phyloP scores from a whole-genome alignment of 2,888 invertebrate species.

The Biston betularia region DNA sequence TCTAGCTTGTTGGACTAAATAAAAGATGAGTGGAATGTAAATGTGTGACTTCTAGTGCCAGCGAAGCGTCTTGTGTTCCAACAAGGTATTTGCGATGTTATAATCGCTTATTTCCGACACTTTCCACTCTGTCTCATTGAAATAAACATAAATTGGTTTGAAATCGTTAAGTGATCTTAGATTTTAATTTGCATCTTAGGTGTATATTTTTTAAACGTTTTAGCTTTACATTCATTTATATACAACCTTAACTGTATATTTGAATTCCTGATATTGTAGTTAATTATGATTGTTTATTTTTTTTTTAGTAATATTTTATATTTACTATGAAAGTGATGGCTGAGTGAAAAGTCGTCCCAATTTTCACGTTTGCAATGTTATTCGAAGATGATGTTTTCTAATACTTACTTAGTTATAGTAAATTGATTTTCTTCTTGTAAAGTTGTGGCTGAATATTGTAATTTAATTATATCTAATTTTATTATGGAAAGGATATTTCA shows the following conservation, averaged over 20 bases:
- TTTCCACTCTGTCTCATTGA: no score
- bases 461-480: conserved; percentile 54
- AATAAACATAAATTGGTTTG: no score
- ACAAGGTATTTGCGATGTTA: no score
- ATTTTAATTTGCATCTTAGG: background rate
- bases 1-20: no score
- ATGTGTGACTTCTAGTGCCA: no score
- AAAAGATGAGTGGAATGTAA: no score
- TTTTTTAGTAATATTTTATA: background rate
- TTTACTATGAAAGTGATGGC: background rate
- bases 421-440: conserved; percentile 50
- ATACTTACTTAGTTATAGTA: conserved; percentile 28
- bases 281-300: background rate
- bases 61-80: no score
- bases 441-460: conserved; percentile 51
- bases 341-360: conserved; percentile 21
- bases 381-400: conserved; percentile 33
- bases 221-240: background rate
- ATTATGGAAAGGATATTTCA: conserved; percentile 56
- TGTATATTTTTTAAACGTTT: background rate
- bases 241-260: background rate
- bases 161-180: no score
- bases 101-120: no score
- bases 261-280: background rate
- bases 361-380: conserved; percentile 49